Conservation (phyloP, 2,113 vertebrate species). For the Phalacrocorax pelagicus region DNA sequence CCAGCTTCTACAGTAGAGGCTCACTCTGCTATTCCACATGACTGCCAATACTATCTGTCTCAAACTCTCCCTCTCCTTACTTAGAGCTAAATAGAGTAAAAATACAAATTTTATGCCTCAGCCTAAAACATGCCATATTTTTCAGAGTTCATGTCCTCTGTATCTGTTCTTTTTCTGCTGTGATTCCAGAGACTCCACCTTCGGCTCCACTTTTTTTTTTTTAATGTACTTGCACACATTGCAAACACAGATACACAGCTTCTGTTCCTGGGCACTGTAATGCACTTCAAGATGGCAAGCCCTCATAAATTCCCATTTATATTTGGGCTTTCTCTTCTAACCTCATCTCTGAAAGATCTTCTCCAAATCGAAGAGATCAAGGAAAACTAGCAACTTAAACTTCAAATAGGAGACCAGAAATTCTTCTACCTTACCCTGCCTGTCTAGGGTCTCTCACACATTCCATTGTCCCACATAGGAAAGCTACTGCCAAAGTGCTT, state of each 20-base stretch:
- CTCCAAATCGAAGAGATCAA: not conserved
- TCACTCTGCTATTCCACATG: not conserved
- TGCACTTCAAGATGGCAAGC: not conserved
- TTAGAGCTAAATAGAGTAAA: too few species aligned
- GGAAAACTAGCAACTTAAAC: not conserved
- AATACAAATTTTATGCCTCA: not conserved
- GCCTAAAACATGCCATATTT: not conserved
- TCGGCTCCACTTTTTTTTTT: not conserved
- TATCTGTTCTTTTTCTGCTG: not conserved
- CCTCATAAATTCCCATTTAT: not conserved
- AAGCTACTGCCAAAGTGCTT: not conserved
- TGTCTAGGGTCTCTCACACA: not conserved
- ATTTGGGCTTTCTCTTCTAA: not conserved
- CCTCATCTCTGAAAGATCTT: not conserved
- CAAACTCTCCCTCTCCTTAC: not conserved
- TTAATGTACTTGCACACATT: not conserved
- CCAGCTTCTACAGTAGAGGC: not conserved
- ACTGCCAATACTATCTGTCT: not conserved
- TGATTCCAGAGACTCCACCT: not conserved
- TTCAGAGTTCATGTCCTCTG: not conserved
- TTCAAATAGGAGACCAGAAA: not conserved
- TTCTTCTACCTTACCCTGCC: not conserved
- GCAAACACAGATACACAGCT: not conserved
- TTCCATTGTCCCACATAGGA: not conserved
- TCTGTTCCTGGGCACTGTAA: not conserved